Evolutionary conservation across 2,113 vertebrate species (phyloP), one percentile per base, ranked within the genome.

Genomic region (Heterotilapia buettikoferi): DNA sequence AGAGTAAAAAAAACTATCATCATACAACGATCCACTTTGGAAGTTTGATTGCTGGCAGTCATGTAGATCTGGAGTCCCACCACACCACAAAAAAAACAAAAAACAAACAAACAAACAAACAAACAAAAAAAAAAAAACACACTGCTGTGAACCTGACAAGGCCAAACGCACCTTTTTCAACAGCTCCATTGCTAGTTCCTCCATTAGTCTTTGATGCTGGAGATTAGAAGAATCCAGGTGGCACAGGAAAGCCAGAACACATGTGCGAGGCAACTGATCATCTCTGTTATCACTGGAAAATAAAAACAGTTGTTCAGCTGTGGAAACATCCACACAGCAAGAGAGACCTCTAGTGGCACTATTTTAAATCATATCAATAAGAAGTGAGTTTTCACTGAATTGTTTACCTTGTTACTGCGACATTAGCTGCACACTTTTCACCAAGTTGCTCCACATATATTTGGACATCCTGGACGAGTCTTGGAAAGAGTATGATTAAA

Each of bases 391-490:
- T 6, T 4, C 31, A n/a, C 84, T 18, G 40, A 73, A 45, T 26
- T 47, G 9, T 26, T 92, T 78, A 96, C 95, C 93, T 92, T 26
- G 16, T 93, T 40, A 97, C 95, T 26, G 96, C 92, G 5, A 92
- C n/a, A 26, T 98, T 98, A 47, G 97, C 97, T 13, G 97, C 95
- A 94, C 97, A 98, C 26, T 96, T 89, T 9, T 96, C 95, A 88
- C 98, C 97, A 19, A 99, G 97, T 66, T 96, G 95, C 95, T 98
- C 97, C 91, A 99, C 61, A 56, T 98, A 99, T 19, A 95, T 95
- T 86, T 98, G 97, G 19, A 98, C 96, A 85, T 99, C 98, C 93
- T 98, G 98, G 87, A 96, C 93, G 21, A 98, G 96, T 82, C 98
- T 99, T 86, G 90, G 84, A 50, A 78, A 95, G 82, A 90, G 2